Evolutionary conservation across 2,797 vertebrate species (phyloP).

Genomic region (Strix occidentalis): DNA sequence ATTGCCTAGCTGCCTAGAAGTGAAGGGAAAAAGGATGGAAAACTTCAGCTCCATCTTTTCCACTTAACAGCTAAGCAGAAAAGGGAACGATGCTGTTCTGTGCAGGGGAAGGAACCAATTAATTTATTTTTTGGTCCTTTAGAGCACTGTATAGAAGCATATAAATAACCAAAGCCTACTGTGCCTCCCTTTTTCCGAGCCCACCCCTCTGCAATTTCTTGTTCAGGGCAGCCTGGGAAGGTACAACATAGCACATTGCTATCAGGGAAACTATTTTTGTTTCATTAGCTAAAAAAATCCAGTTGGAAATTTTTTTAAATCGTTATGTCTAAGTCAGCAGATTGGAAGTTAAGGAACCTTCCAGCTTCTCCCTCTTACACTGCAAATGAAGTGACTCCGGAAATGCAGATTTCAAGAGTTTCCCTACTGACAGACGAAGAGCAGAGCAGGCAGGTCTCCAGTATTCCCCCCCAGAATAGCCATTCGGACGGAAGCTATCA

Average conservation of each 20-base stretch:
- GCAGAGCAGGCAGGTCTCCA: neutral
- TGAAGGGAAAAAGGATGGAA: neutral
- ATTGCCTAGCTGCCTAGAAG: neutral
- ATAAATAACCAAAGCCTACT: neutral
- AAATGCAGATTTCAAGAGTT: neutral
- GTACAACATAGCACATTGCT: neutral
- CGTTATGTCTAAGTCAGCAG: neutral
- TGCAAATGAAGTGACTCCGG: neutral
- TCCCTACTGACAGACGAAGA: fast-evolving
- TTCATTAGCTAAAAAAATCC: neutral
- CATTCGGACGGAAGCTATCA: neutral
- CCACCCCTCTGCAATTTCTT: neutral
- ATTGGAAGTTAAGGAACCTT: neutral
- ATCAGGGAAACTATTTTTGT: neutral
- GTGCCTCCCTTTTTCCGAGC: neutral
- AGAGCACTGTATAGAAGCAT: neutral
- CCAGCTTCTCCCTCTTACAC: neutral
- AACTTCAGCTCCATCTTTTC: neutral
- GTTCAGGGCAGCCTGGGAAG: neutral
- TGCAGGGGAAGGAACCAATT: neutral
- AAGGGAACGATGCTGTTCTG: neutral
- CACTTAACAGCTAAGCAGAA: neutral
- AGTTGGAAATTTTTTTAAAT: neutral
- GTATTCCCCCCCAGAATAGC: neutral
- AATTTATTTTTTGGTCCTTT: neutral